Evolutionary conservation across 2,888 invertebrate genomes (phyloP), one percentile per base, ranked within the genome.

Genomic region (Melanchra persicariae): DNA sequence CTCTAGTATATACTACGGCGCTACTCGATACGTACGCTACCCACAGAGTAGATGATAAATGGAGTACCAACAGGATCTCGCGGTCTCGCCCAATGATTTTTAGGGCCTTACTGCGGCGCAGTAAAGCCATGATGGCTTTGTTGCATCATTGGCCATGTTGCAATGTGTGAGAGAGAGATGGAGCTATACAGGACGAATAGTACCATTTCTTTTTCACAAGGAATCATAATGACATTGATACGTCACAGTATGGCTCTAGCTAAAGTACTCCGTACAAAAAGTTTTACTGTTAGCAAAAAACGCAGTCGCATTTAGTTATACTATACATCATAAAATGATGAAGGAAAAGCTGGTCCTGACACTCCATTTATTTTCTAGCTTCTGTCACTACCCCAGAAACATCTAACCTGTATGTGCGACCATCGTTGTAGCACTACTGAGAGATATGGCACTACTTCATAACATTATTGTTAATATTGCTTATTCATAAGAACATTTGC

Each of bases 11-110:
- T 72, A 82, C 91, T 92, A 93, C 89, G 86, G 88, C 87, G 87
- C 92, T 93, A 93, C 89, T 87, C 79, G 90, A 77, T 81, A 83
- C 89, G 81, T 91, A 90, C 89, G 79, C 91, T 92, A 91, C 79
- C 74, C 71, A 79, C 65, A 59, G 60, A 74, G 52, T 26, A 52
- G 26, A 57, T 30, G 49, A 64, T 61, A 51, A 69, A 79, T 64
- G 71, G 66, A 81, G 60, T 62, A 45, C 70, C 19, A 43, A 34
- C 9, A 19, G 65, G 9, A 34, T n/a, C n/a, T n/a, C n/a, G n/a
- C n/a, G n/a, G n/a, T n/a, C n/a, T n/a, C n/a, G 5, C 26, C 26
- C 19, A 54, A 19, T 54, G 9, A 54, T 5, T 7, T 37, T 19
- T 6, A 7, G 12, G 34, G 22, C 7, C 55, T 10, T 2, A 34